phyloP scores from a whole-genome alignment of 2,113 vertebrate species.

The Archocentrus centrarchus region DNA sequence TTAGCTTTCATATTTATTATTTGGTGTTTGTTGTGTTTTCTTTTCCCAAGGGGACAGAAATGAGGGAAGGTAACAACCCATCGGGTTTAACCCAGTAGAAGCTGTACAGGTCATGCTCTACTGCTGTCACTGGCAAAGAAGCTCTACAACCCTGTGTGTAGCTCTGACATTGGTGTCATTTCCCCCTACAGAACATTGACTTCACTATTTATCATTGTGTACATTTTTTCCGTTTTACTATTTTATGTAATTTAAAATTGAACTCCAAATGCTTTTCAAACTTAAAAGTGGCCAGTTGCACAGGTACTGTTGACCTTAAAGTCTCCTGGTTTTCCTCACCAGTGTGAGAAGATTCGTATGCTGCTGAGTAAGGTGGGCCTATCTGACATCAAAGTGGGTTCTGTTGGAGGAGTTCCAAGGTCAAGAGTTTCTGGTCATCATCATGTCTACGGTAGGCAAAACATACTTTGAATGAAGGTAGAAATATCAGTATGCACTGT shows the following conservation, averaged over 20 bases:
- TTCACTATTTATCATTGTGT: background rate
- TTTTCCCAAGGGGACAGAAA: slow-evolving; percentile 85
- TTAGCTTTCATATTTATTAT: background rate
- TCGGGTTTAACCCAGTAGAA: slow-evolving; percentile 94
- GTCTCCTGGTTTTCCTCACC: background rate
- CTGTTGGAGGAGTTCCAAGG: slow-evolving; percentile 98
- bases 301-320: background rate
- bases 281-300: background rate
- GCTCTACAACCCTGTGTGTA: slow-evolving; percentile 78
- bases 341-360: slow-evolving; percentile 93
- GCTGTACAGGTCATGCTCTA: slow-evolving; percentile 93
- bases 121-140: slow-evolving; percentile 88
- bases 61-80: slow-evolving; percentile 88
- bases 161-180: slow-evolving; percentile 89
- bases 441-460: slow-evolving; percentile 88
- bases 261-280: background rate
- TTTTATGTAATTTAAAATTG: background rate
- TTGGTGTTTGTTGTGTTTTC: background rate
- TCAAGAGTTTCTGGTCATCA: slow-evolving; percentile 88
- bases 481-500: background rate
- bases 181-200: slow-evolving; percentile 87
- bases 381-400: slow-evolving; percentile 92
- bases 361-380: slow-evolving; percentile 88
- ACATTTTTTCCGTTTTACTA: background rate
- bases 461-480: background rate